phyloP scores from a whole-genome alignment of 2,797 vertebrate species.

The Heliangelus exortis region DNA sequence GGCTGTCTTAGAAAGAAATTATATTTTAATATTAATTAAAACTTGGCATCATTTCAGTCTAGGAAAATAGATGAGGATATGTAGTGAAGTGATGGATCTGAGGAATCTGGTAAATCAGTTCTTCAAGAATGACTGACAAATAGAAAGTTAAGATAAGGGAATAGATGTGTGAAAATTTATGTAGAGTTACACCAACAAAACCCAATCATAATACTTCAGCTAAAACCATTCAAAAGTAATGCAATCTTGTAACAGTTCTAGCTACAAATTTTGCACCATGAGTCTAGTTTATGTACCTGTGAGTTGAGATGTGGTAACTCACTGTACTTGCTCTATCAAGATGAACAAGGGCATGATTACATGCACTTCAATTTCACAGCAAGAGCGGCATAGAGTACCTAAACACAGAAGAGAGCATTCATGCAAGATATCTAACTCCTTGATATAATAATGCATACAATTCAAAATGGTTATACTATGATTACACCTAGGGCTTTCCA shows the following conservation, averaged over 20 bases:
- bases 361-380: constrained; percentile 99
- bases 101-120: neutral
- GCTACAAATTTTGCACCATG: neutral
- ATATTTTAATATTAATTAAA: neutral
- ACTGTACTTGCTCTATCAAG: too few relatives aligned
- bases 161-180: neutral
- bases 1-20: neutral
- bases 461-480: constrained; percentile 89
- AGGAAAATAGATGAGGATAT: neutral
- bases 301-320: fast-evolving
- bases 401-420: constrained; percentile 96
- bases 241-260: neutral
- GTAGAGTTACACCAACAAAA: neutral
- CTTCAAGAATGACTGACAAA: neutral
- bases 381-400: constrained; percentile 96
- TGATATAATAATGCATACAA: constrained; percentile 94
- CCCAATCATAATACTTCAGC: neutral
- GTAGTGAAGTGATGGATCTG: neutral
- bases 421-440: constrained; percentile 96
- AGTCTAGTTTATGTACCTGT: too few relatives aligned
- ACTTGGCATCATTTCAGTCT: neutral
- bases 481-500: constrained; percentile 81
- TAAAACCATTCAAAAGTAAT: neutral
- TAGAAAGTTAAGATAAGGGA: neutral
- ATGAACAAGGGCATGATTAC: too few relatives aligned